A percentile compares a stretch with the other conserved stretches of the same genome.
phyloP scores from a whole-genome alignment of 2,113 vertebrate genomes.

The Beaufortia kweichowensis region DNA sequence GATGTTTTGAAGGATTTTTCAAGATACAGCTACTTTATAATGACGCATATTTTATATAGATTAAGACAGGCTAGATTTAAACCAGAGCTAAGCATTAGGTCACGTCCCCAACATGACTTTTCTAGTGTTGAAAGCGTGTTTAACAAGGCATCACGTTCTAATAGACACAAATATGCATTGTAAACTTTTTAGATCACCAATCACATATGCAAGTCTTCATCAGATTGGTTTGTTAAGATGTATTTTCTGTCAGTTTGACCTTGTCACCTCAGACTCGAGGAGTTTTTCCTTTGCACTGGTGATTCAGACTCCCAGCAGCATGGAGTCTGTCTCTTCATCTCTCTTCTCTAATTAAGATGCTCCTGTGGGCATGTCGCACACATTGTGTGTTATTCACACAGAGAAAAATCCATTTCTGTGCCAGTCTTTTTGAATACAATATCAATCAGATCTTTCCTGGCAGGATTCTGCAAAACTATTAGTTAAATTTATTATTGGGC shows the following conservation, averaged over 20 bases:
- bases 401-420: constrained; percentile 16
- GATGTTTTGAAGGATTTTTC: neutral
- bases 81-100: neutral
- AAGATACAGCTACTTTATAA: no score
- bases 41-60: no score
- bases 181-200: neutral
- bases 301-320: constrained; percentile 24
- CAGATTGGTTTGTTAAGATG: constrained; percentile 5
- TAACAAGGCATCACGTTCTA: neutral
- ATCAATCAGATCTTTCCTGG: constrained; percentile 8
- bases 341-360: constrained; percentile 43
- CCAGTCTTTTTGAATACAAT: neutral
- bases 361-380: constrained; percentile 15
- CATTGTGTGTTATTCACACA: constrained; percentile 7
- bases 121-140: neutral
- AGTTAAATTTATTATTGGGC: neutral
- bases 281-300: neutral
- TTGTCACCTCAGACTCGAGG: constrained; percentile 12
- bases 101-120: neutral
- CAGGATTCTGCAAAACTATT: neutral
- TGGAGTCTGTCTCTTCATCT: neutral
- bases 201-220: neutral
- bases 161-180: neutral
- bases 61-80: neutral
- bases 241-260: constrained; percentile 6